A percentile compares a stretch with the other conserved stretches of the same genome.
phyloP scores from a whole-genome alignment of 1,140 invertebrate species.

The Pogonomyrmex barbatus region DNA sequence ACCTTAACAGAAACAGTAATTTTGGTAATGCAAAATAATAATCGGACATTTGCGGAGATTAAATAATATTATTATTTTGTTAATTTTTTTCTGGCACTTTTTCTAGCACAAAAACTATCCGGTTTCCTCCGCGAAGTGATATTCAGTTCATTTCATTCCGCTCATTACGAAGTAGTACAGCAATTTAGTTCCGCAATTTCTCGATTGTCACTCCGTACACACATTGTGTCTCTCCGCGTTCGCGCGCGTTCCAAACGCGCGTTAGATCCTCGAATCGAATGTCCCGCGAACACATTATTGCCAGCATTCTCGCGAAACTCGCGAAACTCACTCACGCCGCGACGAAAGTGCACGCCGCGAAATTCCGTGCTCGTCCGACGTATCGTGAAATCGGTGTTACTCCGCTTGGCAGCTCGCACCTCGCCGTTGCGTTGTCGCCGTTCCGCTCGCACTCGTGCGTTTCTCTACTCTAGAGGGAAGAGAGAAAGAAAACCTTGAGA shows the following conservation, averaged over 20 bases:
- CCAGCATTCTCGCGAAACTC: slow-evolving; percentile 10
- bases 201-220: no score
- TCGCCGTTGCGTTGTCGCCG: neutral
- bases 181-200: neutral
- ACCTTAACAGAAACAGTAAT: neutral
- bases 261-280: neutral
- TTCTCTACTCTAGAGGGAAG: slow-evolving; percentile 15
- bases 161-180: neutral
- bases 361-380: neutral
- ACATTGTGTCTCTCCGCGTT: neutral
- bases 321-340: slow-evolving; percentile 8
- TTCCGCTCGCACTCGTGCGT: neutral
- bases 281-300: neutral
- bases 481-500: slow-evolving; percentile 37
- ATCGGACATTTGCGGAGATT: neutral
- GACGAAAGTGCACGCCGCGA: neutral
- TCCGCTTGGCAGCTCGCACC: neutral
- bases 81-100: neutral
- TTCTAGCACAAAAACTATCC: neutral
- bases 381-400: slow-evolving; percentile 48
- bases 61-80: neutral
- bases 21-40: neutral
- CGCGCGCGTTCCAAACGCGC: neutral
- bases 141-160: neutral
- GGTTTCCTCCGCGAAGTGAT: neutral